Conservation (phyloP, 2,113 vertebrate species). For the Sinosuthora webbiana region DNA sequence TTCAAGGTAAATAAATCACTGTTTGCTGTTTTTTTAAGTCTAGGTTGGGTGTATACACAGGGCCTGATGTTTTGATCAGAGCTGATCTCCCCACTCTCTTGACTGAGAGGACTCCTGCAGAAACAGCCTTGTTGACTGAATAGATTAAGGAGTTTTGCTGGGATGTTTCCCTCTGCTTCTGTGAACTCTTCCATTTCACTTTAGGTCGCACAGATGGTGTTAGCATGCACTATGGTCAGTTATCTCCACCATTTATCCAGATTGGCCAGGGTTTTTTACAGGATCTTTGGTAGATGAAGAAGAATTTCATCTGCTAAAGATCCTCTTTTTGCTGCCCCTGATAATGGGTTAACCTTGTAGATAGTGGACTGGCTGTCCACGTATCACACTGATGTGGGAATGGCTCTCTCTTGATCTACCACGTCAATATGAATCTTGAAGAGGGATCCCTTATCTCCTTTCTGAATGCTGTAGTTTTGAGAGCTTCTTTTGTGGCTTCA, state of each 20-base stretch:
- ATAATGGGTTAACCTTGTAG: background rate
- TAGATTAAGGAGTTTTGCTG: background rate
- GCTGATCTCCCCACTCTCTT: background rate
- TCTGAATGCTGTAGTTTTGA: background rate
- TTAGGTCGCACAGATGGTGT: background rate
- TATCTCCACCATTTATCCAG: background rate
- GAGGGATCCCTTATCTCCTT: background rate
- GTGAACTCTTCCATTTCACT: background rate
- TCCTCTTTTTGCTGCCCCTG: background rate
- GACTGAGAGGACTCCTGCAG: background rate
- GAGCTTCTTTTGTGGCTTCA: background rate
- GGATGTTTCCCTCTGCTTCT: background rate
- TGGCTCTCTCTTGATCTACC: background rate
- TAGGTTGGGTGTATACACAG: background rate
- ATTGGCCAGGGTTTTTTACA: background rate
- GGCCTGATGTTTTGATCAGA: background rate
- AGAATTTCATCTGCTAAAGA: background rate
- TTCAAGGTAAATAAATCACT: constrained; percentile 83
- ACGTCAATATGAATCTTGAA: background rate
- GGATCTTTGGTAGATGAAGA: background rate
- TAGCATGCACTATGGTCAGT: background rate
- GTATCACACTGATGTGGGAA: background rate
- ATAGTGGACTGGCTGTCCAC: background rate
- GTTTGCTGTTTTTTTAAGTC: background rate
- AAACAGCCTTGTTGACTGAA: background rate